Base-by-base conservation (phyloP, 2,888 invertebrate genomes). In the Phytoseiulus persimilis region DNA sequence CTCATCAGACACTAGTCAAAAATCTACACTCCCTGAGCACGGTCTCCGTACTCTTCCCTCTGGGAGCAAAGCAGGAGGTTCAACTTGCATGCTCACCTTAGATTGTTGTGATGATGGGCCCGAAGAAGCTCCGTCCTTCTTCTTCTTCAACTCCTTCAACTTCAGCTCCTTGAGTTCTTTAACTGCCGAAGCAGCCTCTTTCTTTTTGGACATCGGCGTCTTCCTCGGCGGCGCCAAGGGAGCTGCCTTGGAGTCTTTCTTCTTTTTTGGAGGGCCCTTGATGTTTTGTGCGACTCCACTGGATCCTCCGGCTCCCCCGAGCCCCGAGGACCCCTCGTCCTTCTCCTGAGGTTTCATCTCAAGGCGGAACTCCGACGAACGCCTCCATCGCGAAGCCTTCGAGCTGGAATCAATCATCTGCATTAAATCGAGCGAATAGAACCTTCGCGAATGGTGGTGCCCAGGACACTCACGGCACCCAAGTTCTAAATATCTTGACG, bases 311-410 rank as follows among this genome's bases (percentile, higher is more conserved):
- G 65, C 65, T 65, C 9, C 65, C 65, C 65, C 65, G 65, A 65
- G 65, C 65, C 65, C 65, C 28, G 18, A 65, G 65, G 28, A 65
- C 65, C 65, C 65, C 28, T 65, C 65, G 28, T 65, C 65, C 65
- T 65, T 65, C 65, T 65, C 65, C 65, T 65, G 65, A 65, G 65
- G 65, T 65, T 65, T 65, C 65, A 65, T 65, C 65, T 65, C 65
- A 65, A 65, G 65, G 65, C 5, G 65, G 65, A 28, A 65, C 28
- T 65, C 65, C 65, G 65, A 65, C 65, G 18, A 65, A 65, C 65
- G 65, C 65, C 65, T 65, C 18, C 65, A 65, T 65, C 65, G 65
- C 65, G 65, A 65, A 65, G 65, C 65, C 65, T 65, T 65, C 65
- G 65, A 65, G 65, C 65, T 65, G 65, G 18, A 65, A 65, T 14